phyloP scores from a whole-genome alignment of 2,113 vertebrate genomes.

The Eurypyga helias region DNA sequence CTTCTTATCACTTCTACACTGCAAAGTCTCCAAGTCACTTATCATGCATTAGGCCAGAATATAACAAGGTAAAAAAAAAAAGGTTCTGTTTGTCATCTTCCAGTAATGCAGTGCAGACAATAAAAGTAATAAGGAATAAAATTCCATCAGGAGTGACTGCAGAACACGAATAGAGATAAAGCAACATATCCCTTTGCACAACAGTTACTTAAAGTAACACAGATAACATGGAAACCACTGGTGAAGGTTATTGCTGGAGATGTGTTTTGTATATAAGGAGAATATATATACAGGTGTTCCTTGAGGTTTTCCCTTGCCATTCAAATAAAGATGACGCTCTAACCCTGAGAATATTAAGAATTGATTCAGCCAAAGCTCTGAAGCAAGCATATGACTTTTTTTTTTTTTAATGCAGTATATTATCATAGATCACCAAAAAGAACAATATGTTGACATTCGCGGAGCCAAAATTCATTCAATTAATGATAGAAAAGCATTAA shows the following conservation, averaged over 20 bases:
- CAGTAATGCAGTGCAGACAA: not conserved
- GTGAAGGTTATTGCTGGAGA: not conserved
- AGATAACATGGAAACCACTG: not conserved
- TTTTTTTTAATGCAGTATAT: not conserved
- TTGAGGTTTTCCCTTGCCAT: not conserved
- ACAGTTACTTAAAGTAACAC: not conserved
- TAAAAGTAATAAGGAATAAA: rapidly evolving
- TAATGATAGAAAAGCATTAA: not conserved
- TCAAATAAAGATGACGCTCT: not conserved
- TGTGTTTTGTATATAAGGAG: not conserved
- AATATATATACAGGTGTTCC: not conserved
- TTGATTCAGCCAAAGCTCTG: not conserved
- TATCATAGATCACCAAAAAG: not conserved
- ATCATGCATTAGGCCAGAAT: not conserved
- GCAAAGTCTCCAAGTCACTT: not conserved
- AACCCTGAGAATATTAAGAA: not conserved
- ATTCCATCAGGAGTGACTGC: not conserved
- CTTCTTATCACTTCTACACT: not conserved
- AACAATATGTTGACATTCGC: not conserved
- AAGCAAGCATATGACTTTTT: not conserved
- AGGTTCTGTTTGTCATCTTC: not conserved
- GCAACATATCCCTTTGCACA: not conserved
- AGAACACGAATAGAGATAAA: not conserved
- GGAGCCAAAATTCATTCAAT: not conserved
- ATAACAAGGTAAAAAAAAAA: not conserved